Evolutionary conservation across 2,797 vertebrate genomes (phyloP).

Genomic region (Hippopotamyrus pictus): DNA sequence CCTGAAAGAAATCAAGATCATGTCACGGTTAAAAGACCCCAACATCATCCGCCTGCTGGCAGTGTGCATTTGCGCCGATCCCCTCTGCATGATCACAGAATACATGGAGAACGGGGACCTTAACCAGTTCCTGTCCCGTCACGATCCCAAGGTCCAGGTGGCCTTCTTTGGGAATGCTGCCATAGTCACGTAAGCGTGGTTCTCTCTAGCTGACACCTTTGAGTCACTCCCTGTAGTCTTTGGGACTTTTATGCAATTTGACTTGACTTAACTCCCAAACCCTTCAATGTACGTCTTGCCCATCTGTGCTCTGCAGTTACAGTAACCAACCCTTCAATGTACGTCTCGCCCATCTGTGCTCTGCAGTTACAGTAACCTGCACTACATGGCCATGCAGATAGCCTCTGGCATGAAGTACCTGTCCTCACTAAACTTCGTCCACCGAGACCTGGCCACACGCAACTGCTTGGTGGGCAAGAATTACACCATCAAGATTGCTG

Average conservation of each 20-base stretch:
- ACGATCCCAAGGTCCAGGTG: constrained; percentile 70
- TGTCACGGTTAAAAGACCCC: constrained; percentile 94
- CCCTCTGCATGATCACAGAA: constrained; percentile 96
- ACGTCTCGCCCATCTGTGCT: not conserved
- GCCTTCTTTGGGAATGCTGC: constrained; percentile 56
- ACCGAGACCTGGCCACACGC: constrained; percentile 89
- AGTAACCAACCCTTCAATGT: constrained; percentile 57
- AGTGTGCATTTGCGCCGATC: constrained; percentile 87
- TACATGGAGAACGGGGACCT: constrained; percentile 99
- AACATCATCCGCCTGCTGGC: constrained; percentile 94
- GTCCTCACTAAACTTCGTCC: constrained; percentile 93
- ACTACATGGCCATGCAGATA: constrained; percentile 90
- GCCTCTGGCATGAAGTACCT: constrained; percentile 97
- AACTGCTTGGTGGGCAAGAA: constrained; percentile 95
- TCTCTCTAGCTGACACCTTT: not conserved
- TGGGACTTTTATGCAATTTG: not conserved
- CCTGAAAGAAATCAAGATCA: constrained; percentile 98
- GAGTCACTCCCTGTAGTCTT: not conserved
- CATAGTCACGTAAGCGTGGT: constrained; percentile 71
- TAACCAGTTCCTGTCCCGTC: constrained; percentile 95
- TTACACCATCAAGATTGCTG: constrained; percentile 96
- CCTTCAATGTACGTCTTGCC: not conserved
- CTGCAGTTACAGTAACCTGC: constrained; percentile 73
- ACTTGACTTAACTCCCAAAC: not conserved
- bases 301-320: constrained; percentile 56